Conservation (phyloP, 1,140 invertebrate species). For the Bombyx mori region DNA sequence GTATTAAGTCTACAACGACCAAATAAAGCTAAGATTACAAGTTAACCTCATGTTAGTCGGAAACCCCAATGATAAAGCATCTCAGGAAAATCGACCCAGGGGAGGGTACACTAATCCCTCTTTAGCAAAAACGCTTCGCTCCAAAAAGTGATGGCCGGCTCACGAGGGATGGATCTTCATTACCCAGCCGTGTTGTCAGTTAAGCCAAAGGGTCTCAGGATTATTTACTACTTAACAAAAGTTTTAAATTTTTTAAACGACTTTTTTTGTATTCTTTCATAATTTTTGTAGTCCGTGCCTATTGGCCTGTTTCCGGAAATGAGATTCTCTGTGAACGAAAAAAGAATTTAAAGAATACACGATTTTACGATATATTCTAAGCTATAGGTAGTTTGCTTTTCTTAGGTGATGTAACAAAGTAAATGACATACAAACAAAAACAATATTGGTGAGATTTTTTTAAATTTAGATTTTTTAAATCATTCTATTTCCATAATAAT, state of each 20-base stretch:
- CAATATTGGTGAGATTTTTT: no score
- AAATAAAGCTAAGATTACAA: constrained; percentile 70
- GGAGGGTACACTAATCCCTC: constrained; percentile 67
- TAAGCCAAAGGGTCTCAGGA: constrained; percentile 55
- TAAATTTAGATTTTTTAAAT: no score
- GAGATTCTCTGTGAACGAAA: no score
- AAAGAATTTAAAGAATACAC: no score
- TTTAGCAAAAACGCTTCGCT: constrained; percentile 69
- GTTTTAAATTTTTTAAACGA: constrained; percentile 25
- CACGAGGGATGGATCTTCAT: constrained; percentile 60
- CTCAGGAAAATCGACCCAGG: constrained; percentile 58
- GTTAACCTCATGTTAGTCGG: constrained; percentile 68
- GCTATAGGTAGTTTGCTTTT: no score
- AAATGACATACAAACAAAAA: no score
- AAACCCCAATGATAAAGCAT: constrained; percentile 68
- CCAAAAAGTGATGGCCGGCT: constrained; percentile 67
- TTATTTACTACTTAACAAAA: constrained; percentile 54
- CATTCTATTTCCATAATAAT: no score
- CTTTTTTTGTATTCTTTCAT: no score
- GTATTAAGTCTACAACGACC: constrained; percentile 58
- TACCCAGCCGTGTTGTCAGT: constrained; percentile 62
- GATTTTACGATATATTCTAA: no score
- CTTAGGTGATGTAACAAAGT: no score
- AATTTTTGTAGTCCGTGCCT: no score
- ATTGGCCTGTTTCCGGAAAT: no score